Evolutionary conservation across 2,888 invertebrate species (phyloP).

Genomic region (Ormyrus rosae): DNA sequence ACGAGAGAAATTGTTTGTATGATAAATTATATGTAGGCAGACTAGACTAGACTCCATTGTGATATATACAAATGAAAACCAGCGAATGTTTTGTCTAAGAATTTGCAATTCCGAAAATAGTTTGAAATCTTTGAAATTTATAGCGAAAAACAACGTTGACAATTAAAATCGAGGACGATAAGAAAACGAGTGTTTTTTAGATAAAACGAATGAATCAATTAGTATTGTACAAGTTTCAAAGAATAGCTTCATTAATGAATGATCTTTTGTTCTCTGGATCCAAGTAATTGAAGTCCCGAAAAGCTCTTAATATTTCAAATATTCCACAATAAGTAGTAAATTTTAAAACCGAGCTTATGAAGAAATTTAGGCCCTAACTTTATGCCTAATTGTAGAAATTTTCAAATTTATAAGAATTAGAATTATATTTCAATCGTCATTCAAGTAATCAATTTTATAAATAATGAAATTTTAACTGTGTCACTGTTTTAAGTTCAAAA

Average conservation of each 20-base stretch:
- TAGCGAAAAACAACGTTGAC: conserved; percentile 7
- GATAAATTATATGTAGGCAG: conserved; percentile 59
- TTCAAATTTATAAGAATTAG: too few species aligned
- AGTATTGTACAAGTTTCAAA: not conserved
- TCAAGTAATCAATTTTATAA: too few species aligned
- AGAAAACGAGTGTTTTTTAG: conserved; percentile 23
- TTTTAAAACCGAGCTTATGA: too few species aligned
- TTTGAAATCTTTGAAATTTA: conserved; percentile 30
- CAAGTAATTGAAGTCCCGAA: too few species aligned
- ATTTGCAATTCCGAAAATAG: conserved; percentile 36
- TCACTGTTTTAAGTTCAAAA: not conserved
- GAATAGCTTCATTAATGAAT: too few species aligned
- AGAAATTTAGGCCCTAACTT: too few species aligned
- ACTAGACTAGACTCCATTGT: conserved; percentile 52
- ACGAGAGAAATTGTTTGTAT: conserved; percentile 61
- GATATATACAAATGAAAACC: conserved; percentile 38
- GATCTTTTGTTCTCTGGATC: too few species aligned
- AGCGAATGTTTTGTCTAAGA: conserved; percentile 37
- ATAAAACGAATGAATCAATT: conserved; percentile 2
- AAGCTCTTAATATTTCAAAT: too few species aligned
- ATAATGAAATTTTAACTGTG: too few species aligned
- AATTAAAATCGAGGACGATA: not conserved
- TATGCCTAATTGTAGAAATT: too few species aligned
- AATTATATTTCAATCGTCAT: too few species aligned
- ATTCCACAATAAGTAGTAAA: too few species aligned